Percentiles rank a stretch among this genome's conserved stretches.
These are phyloP conservation scores for Agriopis aurantiaria DNA, from an alignment of 2,888 invertebrate genomes.

Conservation along the genomic window DNA sequence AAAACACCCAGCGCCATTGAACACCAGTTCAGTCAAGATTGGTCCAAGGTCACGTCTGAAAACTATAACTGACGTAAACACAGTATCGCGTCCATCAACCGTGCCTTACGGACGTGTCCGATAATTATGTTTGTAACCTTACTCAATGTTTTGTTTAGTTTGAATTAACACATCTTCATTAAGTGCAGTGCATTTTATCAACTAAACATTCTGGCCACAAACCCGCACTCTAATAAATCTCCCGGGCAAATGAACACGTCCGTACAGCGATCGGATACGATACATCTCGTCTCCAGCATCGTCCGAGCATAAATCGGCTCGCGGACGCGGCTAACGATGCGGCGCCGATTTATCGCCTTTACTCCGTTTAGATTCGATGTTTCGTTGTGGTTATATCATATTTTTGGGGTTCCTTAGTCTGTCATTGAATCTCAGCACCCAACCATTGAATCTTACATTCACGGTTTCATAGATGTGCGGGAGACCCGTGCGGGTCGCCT, in stretches of 20 bases:
- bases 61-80: too few relatives aligned
- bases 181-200: slow-evolving; percentile 19
- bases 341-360: slow-evolving; percentile 56
- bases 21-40: too few relatives aligned
- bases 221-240: slow-evolving; percentile 62
- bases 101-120: too few relatives aligned
- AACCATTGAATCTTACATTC: neutral
- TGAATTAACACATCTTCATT: neutral
- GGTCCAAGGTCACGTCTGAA: too few relatives aligned
- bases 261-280: slow-evolving; percentile 69
- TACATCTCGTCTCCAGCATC: slow-evolving; percentile 66
- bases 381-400: slow-evolving; percentile 26
- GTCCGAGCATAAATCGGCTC: slow-evolving; percentile 68
- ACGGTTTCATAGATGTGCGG: neutral
- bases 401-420: slow-evolving; percentile 24
- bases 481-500: too few relatives aligned
- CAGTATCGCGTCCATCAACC: neutral
- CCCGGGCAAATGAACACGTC: slow-evolving; percentile 73
- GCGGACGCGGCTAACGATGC: slow-evolving; percentile 69
- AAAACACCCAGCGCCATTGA: too few relatives aligned
- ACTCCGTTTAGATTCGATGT: slow-evolving; percentile 42
- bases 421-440: neutral
- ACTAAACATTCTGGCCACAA: slow-evolving; percentile 28
- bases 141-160: too few relatives aligned
- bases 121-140: too few relatives aligned